Base-by-base conservation (phyloP, 1,140 invertebrate genomes). In the Drosophila malerkotliana region DNA sequence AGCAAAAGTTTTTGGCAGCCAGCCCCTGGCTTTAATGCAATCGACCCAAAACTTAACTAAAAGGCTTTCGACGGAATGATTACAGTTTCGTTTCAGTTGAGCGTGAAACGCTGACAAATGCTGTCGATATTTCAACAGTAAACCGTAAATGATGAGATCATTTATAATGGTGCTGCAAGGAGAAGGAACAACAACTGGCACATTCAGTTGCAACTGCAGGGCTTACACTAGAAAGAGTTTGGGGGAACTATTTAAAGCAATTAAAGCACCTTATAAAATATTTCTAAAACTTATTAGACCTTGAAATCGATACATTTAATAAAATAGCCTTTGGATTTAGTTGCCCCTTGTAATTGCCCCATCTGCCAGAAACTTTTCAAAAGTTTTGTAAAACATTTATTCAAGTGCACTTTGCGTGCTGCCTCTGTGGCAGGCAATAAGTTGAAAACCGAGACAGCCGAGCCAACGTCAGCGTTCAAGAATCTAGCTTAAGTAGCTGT, bases 71-170 rank as follows among this genome's bases (percentile, higher is more conserved):
- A 8, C 44, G 15, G 45, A 37, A 34, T 60, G 62, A 56, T 66
- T 69, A 47, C 47, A 59, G 51, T 54, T 44, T 59, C 30, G 72
- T 30, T 63, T 62, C 53, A 21, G 56, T 34, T 79, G 18, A 12
- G 72, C 64, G 72, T 48, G 64, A 67, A 67, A 12, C 57, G 81
- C 76, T 79, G 80, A 84, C 72, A 84, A 84, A 84, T 84, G 80
- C 82, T 78, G 83, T 78, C 83, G 76, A 85, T 85, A 82, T 79
- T 82, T 85, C 79, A 85, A 62, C 28, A 57, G 59, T 51, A 78
- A 72, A 82, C 74, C 62, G 62, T 78, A 85, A 85, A 78, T 82
- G 78, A 87, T 82, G 82, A 64, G 69, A 64, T 75, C 66, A 88
- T 87, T 82, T 87, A 82, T 79, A 72, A 82, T 76, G 82, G 18